Percentiles rank a stretch among this genome's conserved stretches.
These are phyloP conservation scores for Oedothorax gibbosus DNA, from an alignment of 1,140 invertebrate genomes.

Conservation along the genomic window DNA sequence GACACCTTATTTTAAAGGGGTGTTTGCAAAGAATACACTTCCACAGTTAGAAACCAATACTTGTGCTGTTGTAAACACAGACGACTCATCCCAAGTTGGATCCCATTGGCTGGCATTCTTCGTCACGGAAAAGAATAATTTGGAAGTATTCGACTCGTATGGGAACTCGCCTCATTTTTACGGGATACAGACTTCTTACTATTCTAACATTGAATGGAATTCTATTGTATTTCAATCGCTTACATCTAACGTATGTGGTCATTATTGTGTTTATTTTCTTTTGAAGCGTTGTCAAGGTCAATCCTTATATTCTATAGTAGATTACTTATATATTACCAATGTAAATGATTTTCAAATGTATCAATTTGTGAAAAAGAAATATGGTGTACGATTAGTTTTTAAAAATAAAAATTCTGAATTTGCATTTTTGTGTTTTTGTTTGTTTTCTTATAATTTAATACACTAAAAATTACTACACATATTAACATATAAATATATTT, in stretches of 20 bases:
- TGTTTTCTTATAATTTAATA: no score
- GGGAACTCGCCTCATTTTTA: not conserved
- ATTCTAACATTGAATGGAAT: not conserved
- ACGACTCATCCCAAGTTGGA: not conserved
- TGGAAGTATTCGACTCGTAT: slow-evolving; percentile 6
- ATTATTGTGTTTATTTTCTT: slow-evolving; percentile 32
- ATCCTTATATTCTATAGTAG: not conserved
- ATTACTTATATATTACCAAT: not conserved
- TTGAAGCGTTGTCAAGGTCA: not conserved
- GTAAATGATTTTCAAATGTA: slow-evolving; percentile 8
- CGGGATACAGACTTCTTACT: not conserved
- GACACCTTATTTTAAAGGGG: not conserved
- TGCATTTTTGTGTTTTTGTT: no score
- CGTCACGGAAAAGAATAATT: not conserved
- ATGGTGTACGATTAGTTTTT: slow-evolving; percentile 18
- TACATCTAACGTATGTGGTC: not conserved
- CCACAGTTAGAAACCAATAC: not conserved
- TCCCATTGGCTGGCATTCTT: not conserved
- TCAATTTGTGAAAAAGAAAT: slow-evolving; percentile 8
- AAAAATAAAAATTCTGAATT: not conserved
- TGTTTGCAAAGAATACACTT: not conserved
- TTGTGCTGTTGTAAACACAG: not conserved
- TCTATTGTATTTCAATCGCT: not conserved
- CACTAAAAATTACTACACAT: no score
- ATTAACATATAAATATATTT: no score